A percentile compares a stretch with the other conserved stretches of the same genome.
Conservation (phyloP, 2,888 invertebrate genomes). For the Zhengitettix transpicula region DNA sequence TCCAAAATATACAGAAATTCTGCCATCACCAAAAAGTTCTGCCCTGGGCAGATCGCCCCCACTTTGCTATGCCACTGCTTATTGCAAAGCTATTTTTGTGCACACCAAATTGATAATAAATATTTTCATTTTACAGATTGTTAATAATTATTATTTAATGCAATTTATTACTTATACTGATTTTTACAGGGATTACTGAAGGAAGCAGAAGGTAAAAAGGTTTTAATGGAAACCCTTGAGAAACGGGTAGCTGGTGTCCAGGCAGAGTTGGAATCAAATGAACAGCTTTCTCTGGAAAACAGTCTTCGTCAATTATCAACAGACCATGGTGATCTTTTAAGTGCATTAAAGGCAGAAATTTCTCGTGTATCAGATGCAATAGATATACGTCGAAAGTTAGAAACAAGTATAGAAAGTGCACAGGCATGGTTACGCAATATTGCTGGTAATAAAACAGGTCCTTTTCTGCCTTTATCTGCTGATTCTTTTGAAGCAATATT, state of each 20-base stretch:
- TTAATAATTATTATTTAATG: no score
- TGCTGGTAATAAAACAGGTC: no score
- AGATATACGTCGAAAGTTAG: conserved; percentile 54
- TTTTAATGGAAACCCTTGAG: conserved; percentile 64
- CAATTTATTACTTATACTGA: not conserved
- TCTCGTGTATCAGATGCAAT: conserved; percentile 47
- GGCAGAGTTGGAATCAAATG: conserved; percentile 68
- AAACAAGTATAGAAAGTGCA: conserved; percentile 60
- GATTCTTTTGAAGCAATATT: not conserved
- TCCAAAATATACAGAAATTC: no score
- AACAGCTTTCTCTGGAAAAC: conserved; percentile 61
- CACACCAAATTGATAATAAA: no score
- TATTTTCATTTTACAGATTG: no score
- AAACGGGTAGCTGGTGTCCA: conserved; percentile 71
- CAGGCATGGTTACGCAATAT: conserved; percentile 47
- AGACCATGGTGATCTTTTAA: conserved; percentile 58
- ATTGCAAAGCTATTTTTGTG: no score
- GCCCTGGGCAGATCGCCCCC: no score
- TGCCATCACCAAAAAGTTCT: no score
- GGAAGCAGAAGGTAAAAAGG: conserved; percentile 71
- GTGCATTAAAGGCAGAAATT: conserved; percentile 54
- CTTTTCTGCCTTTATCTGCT: not conserved
- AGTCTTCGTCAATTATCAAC: conserved; percentile 51
- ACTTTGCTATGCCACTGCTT: no score
- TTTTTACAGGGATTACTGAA: conserved; percentile 45